phyloP scores from a whole-genome alignment of 2,888 invertebrate genomes.

The Keiferia lycopersicella region DNA sequence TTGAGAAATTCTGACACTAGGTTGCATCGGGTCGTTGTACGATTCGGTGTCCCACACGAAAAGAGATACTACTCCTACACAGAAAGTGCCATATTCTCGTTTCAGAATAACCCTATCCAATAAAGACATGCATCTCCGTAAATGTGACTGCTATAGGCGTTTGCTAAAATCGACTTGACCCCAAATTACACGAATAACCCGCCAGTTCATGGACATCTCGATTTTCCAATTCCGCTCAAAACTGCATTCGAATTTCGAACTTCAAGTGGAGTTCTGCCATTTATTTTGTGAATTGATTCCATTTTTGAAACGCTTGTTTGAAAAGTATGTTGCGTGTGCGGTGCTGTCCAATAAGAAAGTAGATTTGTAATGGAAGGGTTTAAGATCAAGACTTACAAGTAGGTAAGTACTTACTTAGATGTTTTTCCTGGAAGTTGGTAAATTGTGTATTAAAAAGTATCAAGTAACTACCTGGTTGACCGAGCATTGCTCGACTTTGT shows the following conservation, averaged over 20 bases:
- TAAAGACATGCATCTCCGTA: conserved; percentile 49
- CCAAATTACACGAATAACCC: conserved; percentile 42
- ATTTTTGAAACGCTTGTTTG: not conserved
- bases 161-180: conserved; percentile 47
- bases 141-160: conserved; percentile 44
- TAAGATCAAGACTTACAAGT: too few relatives aligned
- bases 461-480: too few relatives aligned
- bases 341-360: not conserved
- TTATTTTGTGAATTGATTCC: conserved; percentile 5
- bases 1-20: too few relatives aligned
- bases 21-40: too few relatives aligned
- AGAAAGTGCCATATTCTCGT: not conserved
- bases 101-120: conserved; percentile 41
- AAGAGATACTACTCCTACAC: too few relatives aligned
- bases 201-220: conserved; percentile 42
- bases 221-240: conserved; percentile 35
- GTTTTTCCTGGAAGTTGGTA: too few relatives aligned
- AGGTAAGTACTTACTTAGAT: too few relatives aligned
- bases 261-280: not conserved
- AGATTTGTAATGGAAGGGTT: too few relatives aligned
- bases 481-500: too few relatives aligned
- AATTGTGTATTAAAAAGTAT: too few relatives aligned
- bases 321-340: not conserved
- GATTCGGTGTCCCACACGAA: too few relatives aligned
- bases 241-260: conserved; percentile 23